phyloP scores from a whole-genome alignment of 53 echinoderm and acorn worm genomes.

The Echinometra lucunter region DNA sequence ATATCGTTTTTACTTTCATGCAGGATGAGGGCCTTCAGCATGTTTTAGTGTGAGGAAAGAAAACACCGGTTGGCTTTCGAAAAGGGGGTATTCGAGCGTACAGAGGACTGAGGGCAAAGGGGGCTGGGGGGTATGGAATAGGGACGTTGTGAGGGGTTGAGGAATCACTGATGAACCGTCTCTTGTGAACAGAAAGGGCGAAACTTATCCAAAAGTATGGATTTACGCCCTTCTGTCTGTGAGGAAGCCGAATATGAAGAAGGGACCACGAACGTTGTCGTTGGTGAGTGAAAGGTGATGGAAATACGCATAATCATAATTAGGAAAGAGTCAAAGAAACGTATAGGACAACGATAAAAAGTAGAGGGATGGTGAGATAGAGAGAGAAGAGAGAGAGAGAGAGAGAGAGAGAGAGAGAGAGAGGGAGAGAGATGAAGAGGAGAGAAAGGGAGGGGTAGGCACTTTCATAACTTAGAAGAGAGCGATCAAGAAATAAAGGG shows the following conservation, averaged over 20 bases:
- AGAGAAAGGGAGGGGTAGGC: too few relatives aligned
- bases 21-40: not conserved
- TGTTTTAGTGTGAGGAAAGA: not conserved
- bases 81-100: not conserved
- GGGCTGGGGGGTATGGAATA: not conserved
- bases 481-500: not conserved
- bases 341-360: too few relatives aligned
- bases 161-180: not conserved
- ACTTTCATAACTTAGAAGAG: not conserved
- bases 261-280: too few relatives aligned
- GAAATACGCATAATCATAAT: not conserved
- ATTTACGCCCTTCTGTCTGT: too few relatives aligned
- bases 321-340: not conserved
- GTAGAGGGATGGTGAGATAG: too few relatives aligned
- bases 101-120: not conserved
- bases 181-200: too few relatives aligned
- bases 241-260: too few relatives aligned
- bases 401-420: not conserved
- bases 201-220: too few relatives aligned
- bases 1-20: not conserved
- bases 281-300: too few relatives aligned
- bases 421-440: not conserved
- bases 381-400: not conserved
- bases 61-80: not conserved
- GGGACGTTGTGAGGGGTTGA: not conserved